Base-by-base conservation (phyloP, 2,797 vertebrate genomes). In the Pseudochirops corinnae region DNA sequence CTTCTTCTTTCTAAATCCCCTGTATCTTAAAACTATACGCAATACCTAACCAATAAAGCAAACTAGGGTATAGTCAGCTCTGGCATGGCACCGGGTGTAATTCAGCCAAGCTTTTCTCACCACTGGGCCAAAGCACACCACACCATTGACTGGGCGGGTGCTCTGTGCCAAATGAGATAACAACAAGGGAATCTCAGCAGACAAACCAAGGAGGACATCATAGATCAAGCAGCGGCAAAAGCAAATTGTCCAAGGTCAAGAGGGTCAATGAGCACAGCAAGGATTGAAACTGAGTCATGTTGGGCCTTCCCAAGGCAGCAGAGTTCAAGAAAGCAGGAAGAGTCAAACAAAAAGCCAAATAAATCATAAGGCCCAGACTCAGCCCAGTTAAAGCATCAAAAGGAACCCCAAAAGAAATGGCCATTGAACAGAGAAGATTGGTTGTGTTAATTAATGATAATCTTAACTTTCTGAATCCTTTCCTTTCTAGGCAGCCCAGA, bases 1-100 rank as follows among this genome's bases (percentile, higher is more conserved):
- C 90, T 92, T 31, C 55, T 90, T 94, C 94, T 94, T 91, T 95
- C 74, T 96, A 98, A 96, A 96, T 92, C 90, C 58, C 74, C 93
- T 91, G 11, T 96, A 56, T 5, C 95, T 26, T 96, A 90, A 93
- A 90, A 53, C 94, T 56, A 57, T 55, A 91, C 29, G 74, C 3
- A 97, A 91, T 91, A 56, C 46, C 93, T 93, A 53, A 21, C 90
- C 74, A 93, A 50, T 14, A 96, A 95, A 95, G 91, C 92, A 93
- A 95, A 96, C 50, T 7, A 93, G 14, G 82, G 82, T 4, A 56
- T 92, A 55, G 94, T 39, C 93, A 92, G 93, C 18, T 55, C 29
- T 13, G 31, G 55, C 53, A 16, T 46, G 21, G 39, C 21, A 3
- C 21, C 46, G 18, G 18, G 21, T 26, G 3, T 87, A 46, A 87